Conservation (phyloP, 2,888 invertebrate species). For the Drosophila neonasuta region DNA sequence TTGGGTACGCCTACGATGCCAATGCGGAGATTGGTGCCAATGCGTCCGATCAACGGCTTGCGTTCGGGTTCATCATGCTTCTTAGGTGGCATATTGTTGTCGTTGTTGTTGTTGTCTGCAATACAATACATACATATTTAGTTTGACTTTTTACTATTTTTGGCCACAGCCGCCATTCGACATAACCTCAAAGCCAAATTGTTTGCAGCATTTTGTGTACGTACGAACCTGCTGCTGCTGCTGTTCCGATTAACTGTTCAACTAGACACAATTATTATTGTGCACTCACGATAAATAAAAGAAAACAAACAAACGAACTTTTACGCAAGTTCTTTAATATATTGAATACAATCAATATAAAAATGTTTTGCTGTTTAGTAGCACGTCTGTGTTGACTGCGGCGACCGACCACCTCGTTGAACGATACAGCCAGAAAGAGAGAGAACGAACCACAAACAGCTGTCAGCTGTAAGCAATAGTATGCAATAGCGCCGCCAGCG, state of each 20-base stretch:
- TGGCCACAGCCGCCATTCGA: conserved; percentile 1
- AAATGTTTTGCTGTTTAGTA: conserved; percentile 7
- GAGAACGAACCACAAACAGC: conserved; percentile 42
- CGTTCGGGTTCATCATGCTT: conserved; percentile 94
- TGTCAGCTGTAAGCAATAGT: conserved; percentile 34
- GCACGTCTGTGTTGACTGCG: conserved; percentile 39
- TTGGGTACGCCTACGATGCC: conserved; percentile 97
- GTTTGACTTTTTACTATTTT: conserved; percentile 2
- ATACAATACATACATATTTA: conserved; percentile 2
- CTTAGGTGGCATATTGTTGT: conserved; percentile 86
- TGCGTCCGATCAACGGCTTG: conserved; percentile 95
- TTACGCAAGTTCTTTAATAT: neutral
- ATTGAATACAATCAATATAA: conserved; percentile 1
- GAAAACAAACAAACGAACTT: neutral
- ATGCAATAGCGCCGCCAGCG: conserved; percentile 47
- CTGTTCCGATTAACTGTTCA: neutral
- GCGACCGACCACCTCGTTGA: conserved; percentile 35
- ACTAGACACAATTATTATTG: conserved; percentile 2
- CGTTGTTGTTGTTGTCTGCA: conserved; percentile 21
- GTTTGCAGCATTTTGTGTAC: neutral
- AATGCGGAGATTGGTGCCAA: conserved; percentile 97
- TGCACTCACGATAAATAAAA: neutral
- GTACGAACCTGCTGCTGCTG: neutral
- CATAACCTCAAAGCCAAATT: neutral
- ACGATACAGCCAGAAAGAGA: conserved; percentile 29